Percentiles rank a stretch among this genome's conserved stretches.
These are phyloP conservation scores for Halcyon leucocephala DNA, from an alignment of 2,797 vertebrate genomes.

Conservation along the genomic window DNA sequence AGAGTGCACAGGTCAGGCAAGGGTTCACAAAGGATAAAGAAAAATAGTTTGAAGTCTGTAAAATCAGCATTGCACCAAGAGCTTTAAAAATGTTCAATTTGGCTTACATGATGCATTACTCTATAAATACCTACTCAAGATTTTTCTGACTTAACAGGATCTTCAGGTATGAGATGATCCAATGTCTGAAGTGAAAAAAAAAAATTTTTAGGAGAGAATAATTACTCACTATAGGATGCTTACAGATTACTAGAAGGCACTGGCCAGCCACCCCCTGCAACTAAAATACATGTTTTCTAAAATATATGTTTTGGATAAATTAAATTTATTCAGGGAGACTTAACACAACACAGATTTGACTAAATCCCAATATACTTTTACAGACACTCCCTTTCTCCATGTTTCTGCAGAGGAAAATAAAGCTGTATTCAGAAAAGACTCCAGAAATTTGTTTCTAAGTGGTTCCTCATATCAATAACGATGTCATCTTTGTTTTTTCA, in stretches of 20 bases:
- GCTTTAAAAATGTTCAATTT: background rate
- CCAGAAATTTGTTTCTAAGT: background rate
- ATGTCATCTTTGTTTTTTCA: background rate
- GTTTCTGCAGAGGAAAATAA: background rate
- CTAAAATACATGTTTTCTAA: background rate
- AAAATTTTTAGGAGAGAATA: background rate
- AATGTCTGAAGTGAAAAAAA: background rate
- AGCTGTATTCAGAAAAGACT: background rate
- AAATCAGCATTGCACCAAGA: background rate
- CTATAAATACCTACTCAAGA: background rate
- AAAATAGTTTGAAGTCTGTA: background rate
- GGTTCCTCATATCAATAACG: background rate
- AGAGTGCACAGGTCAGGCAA: background rate
- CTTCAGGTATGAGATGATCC: background rate
- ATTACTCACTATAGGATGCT: background rate
- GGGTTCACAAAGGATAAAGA: background rate
- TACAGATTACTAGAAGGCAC: background rate
- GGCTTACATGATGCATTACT: background rate
- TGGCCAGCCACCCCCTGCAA: accelerated
- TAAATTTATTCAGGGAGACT: background rate
- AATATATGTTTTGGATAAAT: background rate
- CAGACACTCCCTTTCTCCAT: background rate
- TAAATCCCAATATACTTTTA: background rate
- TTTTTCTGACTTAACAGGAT: background rate
- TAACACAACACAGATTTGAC: background rate